Base-by-base conservation (phyloP, 2,888 invertebrate genomes). In the Cacoxenus indagator region DNA sequence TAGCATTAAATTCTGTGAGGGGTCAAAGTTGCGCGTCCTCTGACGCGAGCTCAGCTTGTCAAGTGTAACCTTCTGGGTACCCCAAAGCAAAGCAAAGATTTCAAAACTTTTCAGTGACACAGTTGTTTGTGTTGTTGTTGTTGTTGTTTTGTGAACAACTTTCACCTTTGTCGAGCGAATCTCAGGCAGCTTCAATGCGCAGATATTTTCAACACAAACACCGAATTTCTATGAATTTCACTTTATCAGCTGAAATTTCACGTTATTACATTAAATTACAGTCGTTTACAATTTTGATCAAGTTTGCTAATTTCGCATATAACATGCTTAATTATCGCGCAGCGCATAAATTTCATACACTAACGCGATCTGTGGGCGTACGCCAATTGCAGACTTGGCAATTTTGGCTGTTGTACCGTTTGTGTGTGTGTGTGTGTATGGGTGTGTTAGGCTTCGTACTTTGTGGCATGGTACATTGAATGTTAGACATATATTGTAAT, bases 261-360 rank as follows among this genome's bases (percentile, higher is more conserved):
- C 26, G 6, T 45, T 62, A 62, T 62, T 62, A 51, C 51, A 62
- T 45, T 61, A 61, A 37, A 61, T 61, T 45, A 45, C 22, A 45
- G 43, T 9, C 8, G 24, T 62, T 62, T 59, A 61, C 22, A 73
- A 51, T 75, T 73, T 67, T 69, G 57, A 72, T 65, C 75, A 75
- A 73, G 65, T 71, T 68, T 74, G 73, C 74, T 78, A 77, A 82
- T 82, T 82, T 74, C 26, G 68, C 73, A 70, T 72, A 81, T 79
- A 76, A 76, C 76, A 70, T 61, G 65, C 71, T 67, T 77, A 81
- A 80, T 80, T 76, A 78, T 75, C 67, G 66, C 48, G 57, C n/a
- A 14, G 22, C 17, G 29, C 19, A 26, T 26, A 8, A 43, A 46
- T 66, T 75, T 67, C 64, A 24, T 64, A 70, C 48, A 70, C 57